phyloP scores from a whole-genome alignment of 2,888 invertebrate species.

The Cerceris rybyensis region DNA sequence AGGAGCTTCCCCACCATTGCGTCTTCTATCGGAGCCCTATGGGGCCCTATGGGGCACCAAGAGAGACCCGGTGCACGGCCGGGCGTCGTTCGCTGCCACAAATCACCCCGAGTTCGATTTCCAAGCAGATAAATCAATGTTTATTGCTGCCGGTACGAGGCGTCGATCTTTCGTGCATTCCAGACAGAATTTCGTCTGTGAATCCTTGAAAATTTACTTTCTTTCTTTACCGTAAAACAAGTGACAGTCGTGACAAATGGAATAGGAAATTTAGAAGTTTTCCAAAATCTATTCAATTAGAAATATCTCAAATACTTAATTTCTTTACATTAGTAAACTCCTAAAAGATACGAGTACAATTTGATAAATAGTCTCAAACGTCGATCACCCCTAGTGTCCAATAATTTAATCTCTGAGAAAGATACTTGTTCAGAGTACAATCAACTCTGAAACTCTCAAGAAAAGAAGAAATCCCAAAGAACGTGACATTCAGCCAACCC shows the following conservation, averaged over 20 bases:
- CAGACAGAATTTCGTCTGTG: neutral
- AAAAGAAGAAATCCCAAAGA: too few species aligned
- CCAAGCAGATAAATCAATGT: constrained; percentile 79
- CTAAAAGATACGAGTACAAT: too few species aligned
- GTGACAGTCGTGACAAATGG: neutral
- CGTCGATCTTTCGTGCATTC: constrained; percentile 62
- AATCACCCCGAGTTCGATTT: constrained; percentile 79
- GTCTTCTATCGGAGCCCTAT: constrained; percentile 31
- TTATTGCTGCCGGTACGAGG: constrained; percentile 71
- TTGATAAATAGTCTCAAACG: too few species aligned
- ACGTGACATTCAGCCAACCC: too few species aligned
- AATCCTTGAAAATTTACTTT: neutral
- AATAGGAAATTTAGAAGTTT: neutral
- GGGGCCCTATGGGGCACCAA: constrained; percentile 61
- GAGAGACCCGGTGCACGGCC: constrained; percentile 53
- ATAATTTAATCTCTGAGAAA: too few species aligned
- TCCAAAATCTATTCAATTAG: too few species aligned
- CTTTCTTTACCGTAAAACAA: neutral
- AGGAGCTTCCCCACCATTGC: constrained; percentile 56
- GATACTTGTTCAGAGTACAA: too few species aligned
- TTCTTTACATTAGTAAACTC: too few species aligned
- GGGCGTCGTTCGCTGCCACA: constrained; percentile 68
- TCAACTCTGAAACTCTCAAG: too few species aligned
- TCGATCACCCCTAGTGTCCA: too few species aligned
- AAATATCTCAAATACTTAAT: too few species aligned